Base-by-base conservation (phyloP, 2,113 vertebrate genomes). In the Numida meleagris region DNA sequence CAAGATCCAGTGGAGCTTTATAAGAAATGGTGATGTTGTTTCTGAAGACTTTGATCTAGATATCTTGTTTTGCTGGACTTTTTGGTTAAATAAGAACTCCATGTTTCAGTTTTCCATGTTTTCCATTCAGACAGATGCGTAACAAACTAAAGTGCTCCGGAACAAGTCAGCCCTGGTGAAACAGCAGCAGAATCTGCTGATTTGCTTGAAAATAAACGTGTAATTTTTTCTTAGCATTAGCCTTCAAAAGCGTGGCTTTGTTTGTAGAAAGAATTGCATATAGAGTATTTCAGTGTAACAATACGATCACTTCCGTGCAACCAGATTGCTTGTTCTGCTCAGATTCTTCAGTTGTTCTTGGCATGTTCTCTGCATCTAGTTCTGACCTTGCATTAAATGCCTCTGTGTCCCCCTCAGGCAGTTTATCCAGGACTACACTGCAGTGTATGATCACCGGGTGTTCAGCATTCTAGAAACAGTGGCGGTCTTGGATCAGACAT, bases 401-500 rank as follows among this genome's bases (percentile, higher is more conserved):
- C 67, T 36, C 38, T 88, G 46, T 97, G 86, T 96, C 31, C 58
- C 74, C 96, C 96, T 59, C 90, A 99, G 99, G 97, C 97, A 98
- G 25, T 99, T 99, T 94, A 98, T 99, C 96, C 98, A 98, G 91
- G 98, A 99, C 94, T 99, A 98, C 24, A 97, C 95, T 17, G 97
- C 98, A 9, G 88, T 98, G 31, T 99, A 99, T 58, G 97, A 98
- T 94, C 95, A 98, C 63, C 99, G 99, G 81, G 97, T 99, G 61
- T 99, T 98, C 96, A 86, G 95, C 72, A 96, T 99, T 42, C 97
- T 99, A 59, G 98, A 99, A 97, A 97, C 96, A 6, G 98, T 99
- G 74, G 98, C 98, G 3, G 78, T 98, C 76, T 91, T 99, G 97
- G 98, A 98, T 96, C 98, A 97, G 72, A 62, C 86, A 2, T 91